Base-by-base conservation (phyloP, 2,888 invertebrate genomes). In the Aplocera efformata region DNA sequence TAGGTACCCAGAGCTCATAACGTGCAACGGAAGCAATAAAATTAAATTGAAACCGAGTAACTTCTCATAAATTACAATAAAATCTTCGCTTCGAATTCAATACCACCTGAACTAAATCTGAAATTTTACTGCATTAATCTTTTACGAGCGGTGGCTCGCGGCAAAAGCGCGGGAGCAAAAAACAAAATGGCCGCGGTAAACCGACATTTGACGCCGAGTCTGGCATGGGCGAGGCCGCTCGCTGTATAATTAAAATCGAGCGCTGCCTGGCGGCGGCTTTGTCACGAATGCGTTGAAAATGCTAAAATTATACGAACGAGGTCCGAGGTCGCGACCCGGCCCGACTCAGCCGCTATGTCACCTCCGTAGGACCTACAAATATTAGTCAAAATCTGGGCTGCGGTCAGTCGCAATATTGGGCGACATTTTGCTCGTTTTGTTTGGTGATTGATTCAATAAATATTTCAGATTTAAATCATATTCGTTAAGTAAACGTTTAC, bases 111-210 rank as follows among this genome's bases (percentile, higher is more conserved):
- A 45, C 45, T 36, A 41, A 83, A 84, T 82, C 82, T 71, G 76
- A 85, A 84, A 83, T 82, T 85, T 84, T 76, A 84, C 79, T 84
- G 83, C 78, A 84, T 82, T 80, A 82, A 80, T 78, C 68, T 72
- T 85, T 85, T 86, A 85, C 72, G 82, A 81, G 55, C 60, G 48
- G 30, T 58, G 63, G 58, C 55, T 56, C 27, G 53, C 45, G 48
- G 43, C 67, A 72, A 65, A 77, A 76, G 70, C 67, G 71, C 77
- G 76, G 74, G 70, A 67, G 74, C 72, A 72, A 80, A 80, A 79
- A 81, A 72, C 66, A 63, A 63, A 48, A 56, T 64, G 62, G 55
- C 60, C 58, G 72, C 72, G 73, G 76, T 78, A 79, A 77, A 77
- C 63, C 76, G 82, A 72, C 76, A 83, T 74, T 67, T 59, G 84